These are phyloP conservation scores for Ennomos erosarius DNA, from an alignment of 2,888 invertebrate species.

Conservation along the genomic window DNA sequence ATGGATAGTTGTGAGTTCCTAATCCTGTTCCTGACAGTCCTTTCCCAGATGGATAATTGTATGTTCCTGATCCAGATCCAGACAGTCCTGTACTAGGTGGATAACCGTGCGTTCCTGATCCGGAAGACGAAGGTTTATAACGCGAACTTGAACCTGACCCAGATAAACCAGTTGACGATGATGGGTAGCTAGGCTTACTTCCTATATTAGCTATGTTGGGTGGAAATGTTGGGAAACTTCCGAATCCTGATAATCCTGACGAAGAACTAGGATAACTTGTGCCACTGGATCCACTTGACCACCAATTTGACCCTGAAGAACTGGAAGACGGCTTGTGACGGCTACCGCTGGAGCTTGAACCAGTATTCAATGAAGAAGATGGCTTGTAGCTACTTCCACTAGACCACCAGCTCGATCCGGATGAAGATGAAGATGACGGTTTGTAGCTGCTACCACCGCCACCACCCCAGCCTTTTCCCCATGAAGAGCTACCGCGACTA, in stretches of 20 bases:
- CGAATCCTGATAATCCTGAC: slow-evolving; percentile 37
- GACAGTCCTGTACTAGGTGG: slow-evolving; percentile 18
- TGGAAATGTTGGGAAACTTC: slow-evolving; percentile 2
- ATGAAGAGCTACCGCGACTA: slow-evolving; percentile 40
- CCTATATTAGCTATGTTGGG: too few species aligned
- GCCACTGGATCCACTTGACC: slow-evolving; percentile 20
- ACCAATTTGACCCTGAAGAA: slow-evolving; percentile 18
- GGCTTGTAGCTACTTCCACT: slow-evolving; percentile 32
- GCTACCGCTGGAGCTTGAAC: slow-evolving; percentile 26
- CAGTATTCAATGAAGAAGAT: slow-evolving; percentile 33
- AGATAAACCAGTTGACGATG: slow-evolving; percentile 41
- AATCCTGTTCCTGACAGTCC: slow-evolving; percentile 33
- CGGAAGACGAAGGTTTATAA: slow-evolving; percentile 33
- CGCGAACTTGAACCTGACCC: slow-evolving; percentile 10
- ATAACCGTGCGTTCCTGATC: slow-evolving; percentile 36
- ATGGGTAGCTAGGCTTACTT: slow-evolving; percentile 7
- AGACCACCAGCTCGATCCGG: slow-evolving; percentile 22
- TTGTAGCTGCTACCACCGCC: slow-evolving; percentile 26
- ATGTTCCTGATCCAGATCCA: slow-evolving; percentile 30
- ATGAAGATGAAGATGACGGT: slow-evolving; percentile 29
- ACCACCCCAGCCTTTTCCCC: slow-evolving; percentile 37
- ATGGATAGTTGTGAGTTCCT: slow-evolving; percentile 2
- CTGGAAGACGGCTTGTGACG: slow-evolving; percentile 31
- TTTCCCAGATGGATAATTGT: background rate
- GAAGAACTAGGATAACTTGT: slow-evolving; percentile 29